Base-by-base conservation (phyloP, 1,140 invertebrate species). In the Thrips palmi region DNA sequence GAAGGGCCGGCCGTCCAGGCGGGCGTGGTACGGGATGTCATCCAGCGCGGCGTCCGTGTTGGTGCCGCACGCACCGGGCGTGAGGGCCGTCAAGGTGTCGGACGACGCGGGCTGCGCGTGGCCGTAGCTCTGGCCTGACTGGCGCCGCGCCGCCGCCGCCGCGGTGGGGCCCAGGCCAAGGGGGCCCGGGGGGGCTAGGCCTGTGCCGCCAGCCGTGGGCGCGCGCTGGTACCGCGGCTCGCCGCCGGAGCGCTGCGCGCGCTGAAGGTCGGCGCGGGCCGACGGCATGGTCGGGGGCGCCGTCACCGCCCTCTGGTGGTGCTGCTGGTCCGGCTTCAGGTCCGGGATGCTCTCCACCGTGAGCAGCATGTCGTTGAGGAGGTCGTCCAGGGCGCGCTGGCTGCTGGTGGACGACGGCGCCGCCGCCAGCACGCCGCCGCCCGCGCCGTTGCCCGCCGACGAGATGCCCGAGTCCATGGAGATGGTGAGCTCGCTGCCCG, bases 401-500 rank as follows among this genome's bases (percentile, higher is more conserved):
- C 45, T 41, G 33, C 49, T 44, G 3, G 42, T 23, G 19, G 36
- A 31, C 22, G 37, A 27, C 12, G 46, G 44, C 45, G 57, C 56
- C 1, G 59, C 59, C 10, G 59, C 11, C 58, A 57, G 46, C 57
- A 62, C 53, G 39, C 55, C 52, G 32, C 55, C 53, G 45, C 58
- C 53, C 33, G 53, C 49, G 39, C 45, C 45, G 55, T 58, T 54
- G 54, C 65, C 69, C 48, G 70, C 69, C 38, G 76, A 79, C 47
- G 77, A 80, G 45, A 83, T 83, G 43, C 79, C 78, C 41, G 77
- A 80, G 63, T 84, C 80, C 73, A 82, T 81, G 49, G 78, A 83
- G 49, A 77, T 74, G 45, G 75, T 78, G 58, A 81, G 66, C 44
- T 75, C 72, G 40, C 70, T 71, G 31, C 35, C 37, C 27, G 34